These are phyloP conservation scores for Sthenelais limicola DNA, from an alignment of 2,888 invertebrate species.

Conservation along the genomic window DNA sequence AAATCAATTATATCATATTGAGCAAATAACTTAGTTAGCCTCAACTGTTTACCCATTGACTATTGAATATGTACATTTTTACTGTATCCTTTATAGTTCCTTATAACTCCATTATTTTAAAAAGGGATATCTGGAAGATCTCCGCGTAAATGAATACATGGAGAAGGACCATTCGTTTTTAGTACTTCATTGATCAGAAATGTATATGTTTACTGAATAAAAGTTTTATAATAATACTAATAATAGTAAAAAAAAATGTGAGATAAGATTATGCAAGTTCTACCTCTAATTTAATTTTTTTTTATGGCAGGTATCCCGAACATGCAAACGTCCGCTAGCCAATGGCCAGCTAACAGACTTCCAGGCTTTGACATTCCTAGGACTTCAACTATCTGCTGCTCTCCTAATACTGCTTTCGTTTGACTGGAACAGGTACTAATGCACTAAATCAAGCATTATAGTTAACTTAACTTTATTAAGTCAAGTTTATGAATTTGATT, in stretches of 20 bases:
- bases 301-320: constrained; percentile 83
- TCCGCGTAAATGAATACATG: no score
- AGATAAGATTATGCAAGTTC: no score
- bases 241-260: not conserved
- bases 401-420: constrained; percentile 89
- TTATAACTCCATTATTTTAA: no score
- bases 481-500: not conserved
- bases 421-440: constrained; percentile 82
- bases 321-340: constrained; percentile 88
- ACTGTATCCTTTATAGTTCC: no score
- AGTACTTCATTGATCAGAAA: no score
- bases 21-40: no score
- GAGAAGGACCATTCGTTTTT: no score
- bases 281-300: constrained; percentile 12
- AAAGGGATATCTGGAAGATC: no score
- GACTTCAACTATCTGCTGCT: constrained; percentile 85
- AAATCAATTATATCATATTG: no score
- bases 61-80: not conserved
- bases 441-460: not conserved
- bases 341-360: constrained; percentile 82
- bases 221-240: not conserved
- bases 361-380: constrained; percentile 86
- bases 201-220: no score
- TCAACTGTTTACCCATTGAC: no score
- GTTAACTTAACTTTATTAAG: not conserved